These are phyloP conservation scores for Phaedon cochleariae DNA, from an alignment of 2,888 invertebrate species.

Conservation along the genomic window DNA sequence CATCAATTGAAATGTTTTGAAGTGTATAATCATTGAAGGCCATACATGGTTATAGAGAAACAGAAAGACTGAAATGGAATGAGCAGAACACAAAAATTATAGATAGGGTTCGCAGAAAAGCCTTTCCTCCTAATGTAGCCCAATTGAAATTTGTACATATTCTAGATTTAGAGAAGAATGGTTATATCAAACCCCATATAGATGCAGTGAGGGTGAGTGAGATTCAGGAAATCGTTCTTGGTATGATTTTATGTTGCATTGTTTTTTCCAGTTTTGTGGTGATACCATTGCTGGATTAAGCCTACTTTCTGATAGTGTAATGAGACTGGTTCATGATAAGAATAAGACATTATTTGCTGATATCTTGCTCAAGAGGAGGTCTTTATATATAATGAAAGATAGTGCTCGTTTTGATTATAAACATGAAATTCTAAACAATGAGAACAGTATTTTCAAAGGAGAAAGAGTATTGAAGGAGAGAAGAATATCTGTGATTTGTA, in stretches of 20 bases:
- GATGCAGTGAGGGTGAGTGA: slow-evolving; percentile 86
- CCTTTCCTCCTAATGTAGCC: slow-evolving; percentile 73
- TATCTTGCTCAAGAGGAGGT: slow-evolving; percentile 78
- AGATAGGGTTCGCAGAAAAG: slow-evolving; percentile 70
- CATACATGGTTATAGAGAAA: slow-evolving; percentile 95
- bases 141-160: slow-evolving; percentile 87
- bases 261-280: slow-evolving; percentile 87
- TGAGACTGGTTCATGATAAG: slow-evolving; percentile 80
- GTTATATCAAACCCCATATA: slow-evolving; percentile 95
- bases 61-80: slow-evolving; percentile 87
- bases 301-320: slow-evolving; percentile 85
- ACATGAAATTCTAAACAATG: slow-evolving; percentile 83
- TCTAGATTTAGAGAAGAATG: slow-evolving; percentile 89
- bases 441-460: slow-evolving; percentile 72
- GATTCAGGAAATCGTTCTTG: slow-evolving; percentile 11
- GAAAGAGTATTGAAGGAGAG: slow-evolving; percentile 69
- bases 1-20: not conserved
- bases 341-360: slow-evolving; percentile 72
- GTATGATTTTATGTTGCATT: not conserved
- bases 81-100: slow-evolving; percentile 74
- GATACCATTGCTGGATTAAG: slow-evolving; percentile 90
- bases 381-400: slow-evolving; percentile 92
- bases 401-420: slow-evolving; percentile 86
- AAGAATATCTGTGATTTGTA: slow-evolving; percentile 83
- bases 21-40: slow-evolving; percentile 69